Evolutionary conservation across 2,888 invertebrate genomes (phyloP).

Genomic region (Phytoseiulus persimilis): DNA sequence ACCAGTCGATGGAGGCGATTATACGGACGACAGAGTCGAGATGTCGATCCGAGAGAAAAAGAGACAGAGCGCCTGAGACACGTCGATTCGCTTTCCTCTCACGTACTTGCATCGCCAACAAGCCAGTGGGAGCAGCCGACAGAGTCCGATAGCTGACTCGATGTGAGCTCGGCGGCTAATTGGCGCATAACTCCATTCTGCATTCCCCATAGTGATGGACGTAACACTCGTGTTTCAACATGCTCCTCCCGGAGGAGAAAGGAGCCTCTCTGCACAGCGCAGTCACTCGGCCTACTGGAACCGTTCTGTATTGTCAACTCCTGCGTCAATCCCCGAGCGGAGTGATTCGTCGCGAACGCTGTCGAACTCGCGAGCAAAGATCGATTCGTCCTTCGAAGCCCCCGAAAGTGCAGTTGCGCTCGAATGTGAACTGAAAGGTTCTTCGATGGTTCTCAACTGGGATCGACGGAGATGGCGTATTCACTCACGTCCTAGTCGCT

Average conservation of each 20-base stretch:
- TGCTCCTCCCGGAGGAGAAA: neutral
- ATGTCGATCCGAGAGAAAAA: neutral
- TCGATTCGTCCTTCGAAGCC: too few relatives aligned
- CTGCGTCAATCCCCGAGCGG: too few relatives aligned
- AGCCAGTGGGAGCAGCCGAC: neutral
- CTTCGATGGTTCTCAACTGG: too few relatives aligned
- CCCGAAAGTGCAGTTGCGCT: too few relatives aligned
- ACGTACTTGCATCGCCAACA: neutral
- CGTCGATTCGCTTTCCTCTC: neutral
- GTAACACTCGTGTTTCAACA: neutral
- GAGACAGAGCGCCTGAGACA: neutral
- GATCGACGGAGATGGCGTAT: too few relatives aligned
- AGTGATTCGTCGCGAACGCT: too few relatives aligned
- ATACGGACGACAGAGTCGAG: neutral
- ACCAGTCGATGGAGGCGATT: neutral
- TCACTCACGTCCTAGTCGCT: too few relatives aligned
- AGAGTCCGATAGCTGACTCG: neutral
- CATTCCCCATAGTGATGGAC: neutral
- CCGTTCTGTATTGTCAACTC: too few relatives aligned
- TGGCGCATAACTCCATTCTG: neutral
- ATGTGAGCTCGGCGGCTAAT: neutral
- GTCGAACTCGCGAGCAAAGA: too few relatives aligned
- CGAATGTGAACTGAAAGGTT: too few relatives aligned
- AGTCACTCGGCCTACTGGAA: too few relatives aligned
- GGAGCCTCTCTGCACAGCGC: too few relatives aligned